These are phyloP conservation scores for Cyanistes caeruleus DNA, from an alignment of 2,113 vertebrate species.

Conservation along the genomic window DNA sequence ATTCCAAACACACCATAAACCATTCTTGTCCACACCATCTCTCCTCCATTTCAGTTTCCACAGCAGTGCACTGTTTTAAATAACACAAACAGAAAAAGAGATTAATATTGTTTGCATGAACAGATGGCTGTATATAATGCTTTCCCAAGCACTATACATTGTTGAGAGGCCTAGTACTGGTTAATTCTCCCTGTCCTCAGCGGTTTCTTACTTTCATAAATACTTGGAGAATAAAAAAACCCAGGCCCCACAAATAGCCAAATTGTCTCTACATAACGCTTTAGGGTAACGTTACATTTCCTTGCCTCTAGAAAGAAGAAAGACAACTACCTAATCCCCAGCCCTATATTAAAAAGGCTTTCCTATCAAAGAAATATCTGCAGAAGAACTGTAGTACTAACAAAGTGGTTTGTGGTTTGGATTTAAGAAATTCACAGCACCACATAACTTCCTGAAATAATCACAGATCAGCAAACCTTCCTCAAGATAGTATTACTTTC, in stretches of 20 bases:
- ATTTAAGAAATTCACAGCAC: not conserved
- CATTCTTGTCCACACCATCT: not conserved
- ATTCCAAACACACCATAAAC: not conserved
- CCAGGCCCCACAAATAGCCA: not conserved
- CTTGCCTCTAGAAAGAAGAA: not conserved
- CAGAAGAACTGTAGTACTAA: not conserved
- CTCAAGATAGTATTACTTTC: not conserved
- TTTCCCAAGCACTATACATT: not conserved
- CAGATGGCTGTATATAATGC: not conserved
- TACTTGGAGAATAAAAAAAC: not conserved
- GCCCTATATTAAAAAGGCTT: not conserved
- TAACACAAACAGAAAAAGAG: not conserved
- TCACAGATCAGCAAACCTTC: constrained; percentile 4
- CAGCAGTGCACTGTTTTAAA: not conserved
- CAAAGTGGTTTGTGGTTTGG: constrained; percentile 45
- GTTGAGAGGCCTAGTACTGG: not conserved
- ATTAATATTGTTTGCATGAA: not conserved
- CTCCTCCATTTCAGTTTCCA: not conserved
- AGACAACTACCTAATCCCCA: not conserved
- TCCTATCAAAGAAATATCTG: not conserved
- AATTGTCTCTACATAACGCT: not conserved
- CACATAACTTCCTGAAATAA: constrained; percentile 40
- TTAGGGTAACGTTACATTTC: not conserved
- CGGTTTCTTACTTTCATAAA: not conserved
- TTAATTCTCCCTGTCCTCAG: not conserved